Evolutionary conservation across 2,797 vertebrate species (phyloP).

Genomic region (Florisuga fusca): DNA sequence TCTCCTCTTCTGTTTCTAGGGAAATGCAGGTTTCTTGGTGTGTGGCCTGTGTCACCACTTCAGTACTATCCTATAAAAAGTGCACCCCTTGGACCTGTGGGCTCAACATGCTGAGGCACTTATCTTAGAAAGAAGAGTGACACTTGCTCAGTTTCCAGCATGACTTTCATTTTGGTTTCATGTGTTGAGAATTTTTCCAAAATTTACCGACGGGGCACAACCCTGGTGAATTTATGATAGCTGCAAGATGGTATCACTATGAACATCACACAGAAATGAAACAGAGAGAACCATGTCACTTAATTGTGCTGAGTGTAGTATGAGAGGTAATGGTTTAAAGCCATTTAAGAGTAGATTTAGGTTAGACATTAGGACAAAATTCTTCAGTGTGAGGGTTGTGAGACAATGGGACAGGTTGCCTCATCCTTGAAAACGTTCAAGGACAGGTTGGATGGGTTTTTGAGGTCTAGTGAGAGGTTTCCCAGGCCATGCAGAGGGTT

Average conservation of each 20-base stretch:
- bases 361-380: no score
- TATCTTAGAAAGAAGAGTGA: not conserved
- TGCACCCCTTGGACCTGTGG: not conserved
- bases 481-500: no score
- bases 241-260: not conserved
- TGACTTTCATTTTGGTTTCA: not conserved
- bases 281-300: not conserved
- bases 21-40: not conserved
- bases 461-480: no score
- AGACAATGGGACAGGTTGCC: no score
- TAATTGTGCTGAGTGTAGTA: not conserved
- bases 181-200: not conserved
- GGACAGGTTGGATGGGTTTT: no score
- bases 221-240: not conserved
- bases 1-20: not conserved
- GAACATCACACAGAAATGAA: not conserved
- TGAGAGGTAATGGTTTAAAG: no score
- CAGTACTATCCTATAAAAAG: rapidly evolving
- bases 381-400: no score
- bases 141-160: not conserved
- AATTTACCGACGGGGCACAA: not conserved
- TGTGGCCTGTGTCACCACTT: not conserved
- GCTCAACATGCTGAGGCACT: not conserved
- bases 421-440: no score
- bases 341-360: no score